Percentiles rank a stretch among this genome's conserved stretches.
Evolutionary conservation across 2,797 vertebrate species (phyloP).

Genomic region (Megaceryle alcyon): DNA sequence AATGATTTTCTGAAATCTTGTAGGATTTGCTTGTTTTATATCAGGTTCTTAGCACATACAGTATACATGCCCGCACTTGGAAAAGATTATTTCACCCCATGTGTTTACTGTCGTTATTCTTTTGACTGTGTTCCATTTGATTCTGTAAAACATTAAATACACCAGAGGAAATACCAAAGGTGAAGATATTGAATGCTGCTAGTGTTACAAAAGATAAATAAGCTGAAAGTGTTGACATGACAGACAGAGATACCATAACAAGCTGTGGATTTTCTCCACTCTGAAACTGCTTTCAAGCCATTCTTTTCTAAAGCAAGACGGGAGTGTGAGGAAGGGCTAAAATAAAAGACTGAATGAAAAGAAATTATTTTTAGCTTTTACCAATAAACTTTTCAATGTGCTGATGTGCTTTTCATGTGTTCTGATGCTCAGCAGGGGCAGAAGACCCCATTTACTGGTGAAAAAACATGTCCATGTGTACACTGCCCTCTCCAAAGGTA

Average conservation of each 20-base stretch:
- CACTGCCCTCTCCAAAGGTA: not conserved
- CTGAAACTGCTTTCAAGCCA: not conserved
- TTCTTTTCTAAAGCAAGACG: not conserved
- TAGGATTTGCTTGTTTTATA: not conserved
- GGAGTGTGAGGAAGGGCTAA: not conserved
- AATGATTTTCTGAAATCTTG: not conserved
- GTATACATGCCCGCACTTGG: not conserved
- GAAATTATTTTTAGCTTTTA: not conserved
- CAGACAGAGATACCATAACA: not conserved
- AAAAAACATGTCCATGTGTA: not conserved
- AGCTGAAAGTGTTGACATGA: not conserved
- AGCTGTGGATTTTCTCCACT: not conserved
- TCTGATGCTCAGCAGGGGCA: not conserved
- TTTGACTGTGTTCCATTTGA: constrained; percentile 1
- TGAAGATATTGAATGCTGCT: not conserved
- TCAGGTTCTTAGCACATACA: not conserved
- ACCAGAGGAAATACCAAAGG: constrained; percentile 23
- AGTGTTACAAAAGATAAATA: constrained; percentile 8
- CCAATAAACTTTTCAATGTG: not conserved
- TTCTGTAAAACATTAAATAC: not conserved
- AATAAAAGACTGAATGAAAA: not conserved
- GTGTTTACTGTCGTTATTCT: constrained; percentile 3
- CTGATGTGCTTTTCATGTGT: not conserved
- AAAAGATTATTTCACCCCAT: not conserved
- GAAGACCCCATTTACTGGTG: not conserved